Conservation (phyloP, 2,888 invertebrate genomes). For the Spisula solida region DNA sequence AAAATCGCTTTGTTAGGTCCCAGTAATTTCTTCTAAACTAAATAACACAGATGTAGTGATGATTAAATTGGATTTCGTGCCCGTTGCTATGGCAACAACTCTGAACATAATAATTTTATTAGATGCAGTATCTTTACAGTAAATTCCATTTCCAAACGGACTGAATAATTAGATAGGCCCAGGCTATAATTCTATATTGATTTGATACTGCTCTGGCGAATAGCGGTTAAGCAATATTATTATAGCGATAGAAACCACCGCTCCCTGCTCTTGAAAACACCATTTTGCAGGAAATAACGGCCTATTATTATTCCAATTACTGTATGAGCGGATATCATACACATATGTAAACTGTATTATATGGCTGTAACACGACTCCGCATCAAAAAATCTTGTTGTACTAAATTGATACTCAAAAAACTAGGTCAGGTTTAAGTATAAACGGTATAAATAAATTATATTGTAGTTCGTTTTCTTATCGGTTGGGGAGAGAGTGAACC, state of each 20-base stretch:
- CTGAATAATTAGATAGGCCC: slow-evolving; percentile 74
- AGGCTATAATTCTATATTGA: slow-evolving; percentile 73
- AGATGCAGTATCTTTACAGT: slow-evolving; percentile 74
- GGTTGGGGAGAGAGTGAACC: slow-evolving; percentile 26
- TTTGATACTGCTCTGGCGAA: slow-evolving; percentile 62
- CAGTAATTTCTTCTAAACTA: slow-evolving; percentile 68
- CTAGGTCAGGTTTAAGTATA: slow-evolving; percentile 50
- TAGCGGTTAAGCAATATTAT: slow-evolving; percentile 69
- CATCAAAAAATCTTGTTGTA: slow-evolving; percentile 58
- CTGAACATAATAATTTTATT: slow-evolving; percentile 76
- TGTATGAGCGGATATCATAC: slow-evolving; percentile 57
- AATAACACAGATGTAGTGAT: slow-evolving; percentile 73
- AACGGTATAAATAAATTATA: slow-evolving; percentile 68
- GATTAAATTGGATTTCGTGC: slow-evolving; percentile 75
- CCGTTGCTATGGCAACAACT: slow-evolving; percentile 70
- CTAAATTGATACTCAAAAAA: slow-evolving; percentile 41
- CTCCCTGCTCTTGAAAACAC: slow-evolving; percentile 40
- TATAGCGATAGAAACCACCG: slow-evolving; percentile 49
- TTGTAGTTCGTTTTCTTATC: slow-evolving; percentile 61
- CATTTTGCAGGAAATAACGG: slow-evolving; percentile 61
- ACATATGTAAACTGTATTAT: slow-evolving; percentile 67
- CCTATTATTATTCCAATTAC: slow-evolving; percentile 71
- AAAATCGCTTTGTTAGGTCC: slow-evolving; percentile 64
- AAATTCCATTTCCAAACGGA: slow-evolving; percentile 72
- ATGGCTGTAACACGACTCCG: slow-evolving; percentile 62